phyloP scores from a whole-genome alignment of 2,113 vertebrate genomes.

The Lophura nycthemera region DNA sequence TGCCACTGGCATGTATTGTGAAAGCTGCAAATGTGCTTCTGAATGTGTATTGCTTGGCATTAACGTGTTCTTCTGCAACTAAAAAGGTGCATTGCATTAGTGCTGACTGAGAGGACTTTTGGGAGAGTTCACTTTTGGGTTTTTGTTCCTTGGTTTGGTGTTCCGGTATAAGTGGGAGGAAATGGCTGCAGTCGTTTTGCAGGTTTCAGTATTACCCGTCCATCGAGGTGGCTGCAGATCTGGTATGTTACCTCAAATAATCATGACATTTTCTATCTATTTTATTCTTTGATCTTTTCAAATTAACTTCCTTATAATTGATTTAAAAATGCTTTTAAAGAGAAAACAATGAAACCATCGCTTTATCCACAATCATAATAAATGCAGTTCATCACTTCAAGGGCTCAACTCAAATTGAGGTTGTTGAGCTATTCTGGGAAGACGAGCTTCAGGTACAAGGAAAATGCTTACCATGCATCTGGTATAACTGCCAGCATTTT shows the following conservation, averaged over 20 bases:
- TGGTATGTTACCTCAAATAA: background rate
- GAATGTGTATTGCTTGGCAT: too few species aligned
- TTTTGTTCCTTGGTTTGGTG: background rate
- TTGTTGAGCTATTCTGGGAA: background rate
- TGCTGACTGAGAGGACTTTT: background rate
- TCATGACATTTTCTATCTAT: background rate
- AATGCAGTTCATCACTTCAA: background rate
- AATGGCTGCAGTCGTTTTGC: background rate
- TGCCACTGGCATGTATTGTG: background rate
- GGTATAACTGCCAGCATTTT: background rate
- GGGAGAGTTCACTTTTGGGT: background rate
- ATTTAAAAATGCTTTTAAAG: background rate
- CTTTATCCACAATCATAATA: background rate
- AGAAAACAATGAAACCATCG: background rate
- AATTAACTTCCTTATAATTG: background rate
- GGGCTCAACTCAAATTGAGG: background rate
- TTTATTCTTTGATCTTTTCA: background rate
- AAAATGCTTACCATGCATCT: background rate
- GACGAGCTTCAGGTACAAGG: background rate
- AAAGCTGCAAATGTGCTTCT: background rate
- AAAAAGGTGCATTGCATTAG: background rate
- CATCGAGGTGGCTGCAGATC: background rate
- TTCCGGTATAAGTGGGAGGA: background rate
- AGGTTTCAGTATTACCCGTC: background rate
- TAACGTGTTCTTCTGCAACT: fast-evolving